Evolutionary conservation across 2,113 vertebrate genomes (phyloP).

Genomic region (Phaethon lepturus): DNA sequence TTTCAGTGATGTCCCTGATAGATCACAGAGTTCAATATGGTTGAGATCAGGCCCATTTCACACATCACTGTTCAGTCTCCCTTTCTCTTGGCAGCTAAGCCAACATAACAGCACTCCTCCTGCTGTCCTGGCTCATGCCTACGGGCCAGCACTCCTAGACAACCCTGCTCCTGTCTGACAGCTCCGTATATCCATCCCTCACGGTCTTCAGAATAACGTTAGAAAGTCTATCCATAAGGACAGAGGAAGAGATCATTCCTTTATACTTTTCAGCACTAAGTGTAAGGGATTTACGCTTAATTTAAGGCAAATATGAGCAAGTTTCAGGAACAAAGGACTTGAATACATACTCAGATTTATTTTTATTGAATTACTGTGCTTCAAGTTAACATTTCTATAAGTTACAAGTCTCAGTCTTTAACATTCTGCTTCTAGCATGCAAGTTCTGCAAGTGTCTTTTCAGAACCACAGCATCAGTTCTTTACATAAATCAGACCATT

Average conservation of each 20-base stretch:
- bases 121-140: neutral
- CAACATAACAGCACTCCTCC: neutral
- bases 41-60: neutral
- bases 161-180: neutral
- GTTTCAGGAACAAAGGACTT: neutral
- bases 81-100: neutral
- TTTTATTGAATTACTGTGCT: neutral
- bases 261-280: neutral
- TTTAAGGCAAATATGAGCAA: neutral
- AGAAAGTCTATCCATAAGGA: neutral
- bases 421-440: neutral
- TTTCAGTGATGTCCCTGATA: neutral
- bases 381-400: neutral
- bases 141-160: neutral
- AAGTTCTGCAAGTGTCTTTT: neutral
- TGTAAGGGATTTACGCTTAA: neutral
- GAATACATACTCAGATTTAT: neutral
- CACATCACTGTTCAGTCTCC: neutral
- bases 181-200: neutral
- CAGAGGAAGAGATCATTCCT: neutral
- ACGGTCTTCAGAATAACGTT: neutral
- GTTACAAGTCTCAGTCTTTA: neutral
- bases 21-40: fast-evolving
- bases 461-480: neutral
- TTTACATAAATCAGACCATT: neutral